These are phyloP conservation scores for Callaeas wilsoni DNA, from an alignment of 2,113 vertebrate genomes.

Conservation along the genomic window DNA sequence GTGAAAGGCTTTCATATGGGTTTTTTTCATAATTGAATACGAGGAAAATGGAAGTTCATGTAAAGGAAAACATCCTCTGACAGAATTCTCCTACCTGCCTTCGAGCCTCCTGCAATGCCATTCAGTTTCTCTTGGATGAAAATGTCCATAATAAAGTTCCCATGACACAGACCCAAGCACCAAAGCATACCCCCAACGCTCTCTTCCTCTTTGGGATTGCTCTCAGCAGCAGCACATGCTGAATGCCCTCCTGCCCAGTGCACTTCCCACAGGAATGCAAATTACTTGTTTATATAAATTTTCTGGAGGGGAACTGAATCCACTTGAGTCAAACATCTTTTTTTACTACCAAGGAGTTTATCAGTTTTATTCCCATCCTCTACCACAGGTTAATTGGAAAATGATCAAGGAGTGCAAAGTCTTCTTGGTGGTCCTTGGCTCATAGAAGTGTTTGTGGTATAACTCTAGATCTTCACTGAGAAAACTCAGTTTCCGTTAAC, in stretches of 20 bases:
- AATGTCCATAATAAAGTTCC: neutral
- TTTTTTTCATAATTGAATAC: neutral
- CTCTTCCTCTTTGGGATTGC: neutral
- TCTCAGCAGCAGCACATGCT: neutral
- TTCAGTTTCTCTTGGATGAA: neutral
- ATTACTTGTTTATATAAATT: neutral
- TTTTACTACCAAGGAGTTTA: rapidly evolving
- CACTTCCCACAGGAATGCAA: neutral
- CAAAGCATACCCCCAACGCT: neutral
- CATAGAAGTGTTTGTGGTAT: neutral
- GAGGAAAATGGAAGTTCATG: neutral
- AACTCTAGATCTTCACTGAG: neutral
- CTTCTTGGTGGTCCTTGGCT: neutral
- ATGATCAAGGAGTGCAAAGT: neutral
- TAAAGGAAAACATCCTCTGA: neutral
- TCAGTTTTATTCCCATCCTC: neutral
- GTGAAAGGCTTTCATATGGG: neutral
- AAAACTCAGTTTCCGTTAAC: neutral
- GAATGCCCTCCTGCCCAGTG: neutral
- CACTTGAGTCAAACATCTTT: rapidly evolving
- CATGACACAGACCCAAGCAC: neutral
- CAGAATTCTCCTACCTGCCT: neutral
- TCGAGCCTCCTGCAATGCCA: neutral
- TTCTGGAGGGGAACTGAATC: neutral
- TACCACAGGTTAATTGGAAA: neutral